A percentile compares a stretch with the other conserved stretches of the same genome.
Evolutionary conservation across 2,888 invertebrate species (phyloP).

Genomic region (Eupithecia subumbrata): DNA sequence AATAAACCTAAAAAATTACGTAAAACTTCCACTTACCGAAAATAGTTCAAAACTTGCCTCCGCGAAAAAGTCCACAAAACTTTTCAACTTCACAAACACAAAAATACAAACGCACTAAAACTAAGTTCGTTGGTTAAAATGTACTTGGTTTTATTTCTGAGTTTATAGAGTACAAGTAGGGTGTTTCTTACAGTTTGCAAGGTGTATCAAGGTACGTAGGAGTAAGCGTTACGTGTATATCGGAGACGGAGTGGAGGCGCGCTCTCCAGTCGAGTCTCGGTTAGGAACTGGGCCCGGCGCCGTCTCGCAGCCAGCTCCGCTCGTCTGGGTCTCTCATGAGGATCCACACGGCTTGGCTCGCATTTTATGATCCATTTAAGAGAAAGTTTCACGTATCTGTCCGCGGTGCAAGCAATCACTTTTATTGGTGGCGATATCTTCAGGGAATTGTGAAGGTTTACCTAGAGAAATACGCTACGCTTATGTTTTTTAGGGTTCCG

Average conservation of each 20-base stretch:
- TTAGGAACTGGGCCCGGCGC: not conserved
- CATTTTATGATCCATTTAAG: not conserved
- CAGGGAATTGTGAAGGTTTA: not conserved
- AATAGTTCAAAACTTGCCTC: not conserved
- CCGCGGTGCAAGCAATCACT: not conserved
- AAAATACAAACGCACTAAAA: not conserved
- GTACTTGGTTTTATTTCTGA: not conserved
- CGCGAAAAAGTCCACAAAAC: not conserved
- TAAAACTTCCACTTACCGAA: not conserved
- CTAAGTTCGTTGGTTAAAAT: not conserved
- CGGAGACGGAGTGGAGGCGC: not conserved
- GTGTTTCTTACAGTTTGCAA: not conserved
- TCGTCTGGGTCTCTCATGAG: not conserved
- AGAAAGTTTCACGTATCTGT: not conserved
- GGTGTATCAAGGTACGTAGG: not conserved
- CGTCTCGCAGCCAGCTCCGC: not conserved
- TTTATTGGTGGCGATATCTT: not conserved
- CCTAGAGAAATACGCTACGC: not conserved
- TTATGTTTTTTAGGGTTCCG: not conserved
- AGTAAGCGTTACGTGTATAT: not conserved
- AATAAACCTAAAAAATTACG: not conserved
- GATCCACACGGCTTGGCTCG: not conserved
- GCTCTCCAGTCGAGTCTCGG: not conserved
- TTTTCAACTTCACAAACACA: conserved; percentile 2
- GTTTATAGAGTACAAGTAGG: not conserved